Evolutionary conservation across 2,888 invertebrate species (phyloP).

Genomic region (Muscina levida): DNA sequence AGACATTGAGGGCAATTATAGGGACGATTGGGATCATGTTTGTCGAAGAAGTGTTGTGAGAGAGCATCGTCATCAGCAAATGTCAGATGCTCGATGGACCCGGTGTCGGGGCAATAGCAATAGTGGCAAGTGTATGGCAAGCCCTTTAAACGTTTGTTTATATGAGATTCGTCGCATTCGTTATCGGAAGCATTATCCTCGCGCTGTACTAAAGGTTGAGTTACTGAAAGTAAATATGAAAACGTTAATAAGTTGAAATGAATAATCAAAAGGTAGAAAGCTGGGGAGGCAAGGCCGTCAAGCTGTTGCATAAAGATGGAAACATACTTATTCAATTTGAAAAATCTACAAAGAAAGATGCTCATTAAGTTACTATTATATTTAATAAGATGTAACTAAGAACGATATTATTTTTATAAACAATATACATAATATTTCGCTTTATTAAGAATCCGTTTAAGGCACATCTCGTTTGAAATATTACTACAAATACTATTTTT

Average conservation of each 20-base stretch:
- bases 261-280: background rate
- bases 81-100: constrained; percentile 63
- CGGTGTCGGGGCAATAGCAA: constrained; percentile 63
- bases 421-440: too few relatives aligned
- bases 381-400: too few relatives aligned
- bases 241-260: background rate
- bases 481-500: too few relatives aligned
- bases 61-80: constrained; percentile 65
- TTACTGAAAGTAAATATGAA: constrained; percentile 28
- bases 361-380: too few relatives aligned
- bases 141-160: constrained; percentile 56
- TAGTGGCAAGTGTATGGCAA: constrained; percentile 68
- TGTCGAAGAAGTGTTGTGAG: constrained; percentile 69
- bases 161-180: constrained; percentile 44
- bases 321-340: too few relatives aligned
- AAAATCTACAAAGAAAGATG: too few relatives aligned
- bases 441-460: too few relatives aligned
- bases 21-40: constrained; percentile 68
- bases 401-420: too few relatives aligned
- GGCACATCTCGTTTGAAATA: too few relatives aligned
- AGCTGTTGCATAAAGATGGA: too few relatives aligned
- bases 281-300: too few relatives aligned
- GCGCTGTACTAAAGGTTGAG: constrained; percentile 10
- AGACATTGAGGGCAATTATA: constrained; percentile 68
- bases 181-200: constrained; percentile 36